Evolutionary conservation across 2,113 vertebrate genomes (phyloP).

Genomic region (Chloroceryle aenea): DNA sequence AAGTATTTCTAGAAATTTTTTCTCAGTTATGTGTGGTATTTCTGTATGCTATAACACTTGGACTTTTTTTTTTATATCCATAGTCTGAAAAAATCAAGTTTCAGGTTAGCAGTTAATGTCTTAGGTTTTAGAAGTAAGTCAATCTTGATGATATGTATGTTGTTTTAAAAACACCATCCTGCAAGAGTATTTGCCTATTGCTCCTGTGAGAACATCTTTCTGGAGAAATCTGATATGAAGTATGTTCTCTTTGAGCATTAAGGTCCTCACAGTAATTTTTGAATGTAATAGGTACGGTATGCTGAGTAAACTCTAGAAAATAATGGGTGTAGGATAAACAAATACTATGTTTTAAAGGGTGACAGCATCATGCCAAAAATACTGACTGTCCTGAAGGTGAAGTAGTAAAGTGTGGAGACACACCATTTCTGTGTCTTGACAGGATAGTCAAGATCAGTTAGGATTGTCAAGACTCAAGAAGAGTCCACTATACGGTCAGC

Average conservation of each 20-base stretch:
- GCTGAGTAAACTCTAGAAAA: background rate
- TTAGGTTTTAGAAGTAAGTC: background rate
- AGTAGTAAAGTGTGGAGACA: background rate
- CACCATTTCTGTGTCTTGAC: background rate
- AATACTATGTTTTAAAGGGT: background rate
- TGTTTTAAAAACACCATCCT: background rate
- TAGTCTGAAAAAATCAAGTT: background rate
- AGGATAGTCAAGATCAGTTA: background rate
- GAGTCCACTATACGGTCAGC: background rate
- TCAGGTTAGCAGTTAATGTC: background rate
- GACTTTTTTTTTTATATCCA: background rate
- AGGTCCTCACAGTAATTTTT: background rate
- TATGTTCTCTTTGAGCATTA: background rate
- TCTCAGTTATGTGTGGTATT: background rate
- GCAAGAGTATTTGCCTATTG: background rate
- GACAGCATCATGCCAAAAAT: background rate
- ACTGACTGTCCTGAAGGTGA: rapidly evolving
- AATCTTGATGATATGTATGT: background rate
- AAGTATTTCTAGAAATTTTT: background rate
- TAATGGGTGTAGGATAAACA: background rate
- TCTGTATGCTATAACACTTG: background rate
- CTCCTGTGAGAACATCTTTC: background rate
- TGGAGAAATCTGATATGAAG: background rate
- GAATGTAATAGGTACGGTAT: rapidly evolving
- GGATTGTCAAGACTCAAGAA: too few relatives aligned